These are phyloP conservation scores for Anhinga anhinga DNA, from an alignment of 2,113 vertebrate species.

Conservation along the genomic window DNA sequence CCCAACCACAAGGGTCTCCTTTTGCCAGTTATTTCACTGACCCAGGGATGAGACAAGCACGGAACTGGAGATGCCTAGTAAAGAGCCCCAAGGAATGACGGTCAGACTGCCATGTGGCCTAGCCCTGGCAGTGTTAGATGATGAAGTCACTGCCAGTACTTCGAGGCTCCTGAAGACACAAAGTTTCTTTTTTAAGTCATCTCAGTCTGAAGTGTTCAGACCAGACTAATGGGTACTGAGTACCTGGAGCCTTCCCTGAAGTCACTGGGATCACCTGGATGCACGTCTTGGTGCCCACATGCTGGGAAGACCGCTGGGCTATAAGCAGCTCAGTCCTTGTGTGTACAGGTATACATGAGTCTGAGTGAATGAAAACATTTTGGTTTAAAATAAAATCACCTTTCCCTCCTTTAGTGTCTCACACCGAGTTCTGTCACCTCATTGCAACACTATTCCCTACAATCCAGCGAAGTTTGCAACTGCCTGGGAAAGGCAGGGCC, in stretches of 20 bases:
- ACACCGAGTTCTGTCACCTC: background rate
- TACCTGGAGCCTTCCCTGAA: background rate
- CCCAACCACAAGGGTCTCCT: background rate
- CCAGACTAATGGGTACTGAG: background rate
- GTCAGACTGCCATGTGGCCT: background rate
- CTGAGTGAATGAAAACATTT: background rate
- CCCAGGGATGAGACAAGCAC: background rate
- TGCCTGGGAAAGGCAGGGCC: background rate
- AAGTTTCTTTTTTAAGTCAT: background rate
- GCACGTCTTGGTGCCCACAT: background rate
- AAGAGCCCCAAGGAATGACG: background rate
- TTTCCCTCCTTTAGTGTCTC: background rate
- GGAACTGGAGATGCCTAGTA: background rate
- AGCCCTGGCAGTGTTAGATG: background rate
- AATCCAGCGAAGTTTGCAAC: background rate
- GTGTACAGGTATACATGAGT: background rate
- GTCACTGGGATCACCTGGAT: background rate
- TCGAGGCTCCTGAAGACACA: background rate
- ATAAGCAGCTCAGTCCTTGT: background rate
- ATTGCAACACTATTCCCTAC: accelerated
- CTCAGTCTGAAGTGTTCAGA: background rate
- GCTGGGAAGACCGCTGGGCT: background rate
- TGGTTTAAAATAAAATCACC: background rate
- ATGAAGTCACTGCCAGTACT: background rate
- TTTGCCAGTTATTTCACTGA: background rate